Evolutionary conservation across 1,140 invertebrate genomes (phyloP).

Genomic region (Hypsibius dujardini): DNA sequence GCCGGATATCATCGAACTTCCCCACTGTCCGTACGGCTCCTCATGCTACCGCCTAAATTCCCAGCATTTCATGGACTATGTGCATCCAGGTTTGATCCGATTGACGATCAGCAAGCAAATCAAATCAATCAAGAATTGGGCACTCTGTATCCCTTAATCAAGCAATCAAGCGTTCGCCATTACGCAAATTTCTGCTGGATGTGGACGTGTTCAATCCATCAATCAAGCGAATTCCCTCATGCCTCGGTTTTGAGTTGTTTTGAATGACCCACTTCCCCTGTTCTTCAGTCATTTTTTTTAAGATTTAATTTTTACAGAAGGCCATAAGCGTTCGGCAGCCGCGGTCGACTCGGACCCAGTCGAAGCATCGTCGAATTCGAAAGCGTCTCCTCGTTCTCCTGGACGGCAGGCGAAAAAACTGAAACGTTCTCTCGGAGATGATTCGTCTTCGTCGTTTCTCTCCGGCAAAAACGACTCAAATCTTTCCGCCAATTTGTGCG

Average conservation of each 20-base stretch:
- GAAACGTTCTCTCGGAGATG: not conserved
- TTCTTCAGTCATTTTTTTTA: not conserved
- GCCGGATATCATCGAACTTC: not conserved
- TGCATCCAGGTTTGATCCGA: constrained; percentile 3
- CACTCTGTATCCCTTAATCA: not conserved
- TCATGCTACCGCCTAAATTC: not conserved
- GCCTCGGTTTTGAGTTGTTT: not conserved
- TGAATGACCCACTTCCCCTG: not conserved
- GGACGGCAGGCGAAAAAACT: not conserved
- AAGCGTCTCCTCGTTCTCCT: too few relatives aligned
- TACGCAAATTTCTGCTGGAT: not conserved
- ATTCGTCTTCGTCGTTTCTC: not conserved
- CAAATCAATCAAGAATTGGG: not conserved
- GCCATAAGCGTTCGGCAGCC: not conserved
- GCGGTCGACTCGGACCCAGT: not conserved
- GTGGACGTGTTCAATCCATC: not conserved
- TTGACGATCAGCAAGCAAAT: not conserved
- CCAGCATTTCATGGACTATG: constrained; percentile 1
- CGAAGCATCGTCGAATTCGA: too few relatives aligned
- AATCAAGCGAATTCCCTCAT: not conserved
- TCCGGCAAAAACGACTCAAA: not conserved
- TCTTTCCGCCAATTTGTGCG: not conserved
- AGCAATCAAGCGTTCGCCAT: not conserved
- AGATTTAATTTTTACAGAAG: not conserved
- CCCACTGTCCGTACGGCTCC: not conserved